Evolutionary conservation across 1,140 invertebrate species (phyloP), one percentile per base, ranked within the genome.

Genomic region (Steinernema feltiae): DNA sequence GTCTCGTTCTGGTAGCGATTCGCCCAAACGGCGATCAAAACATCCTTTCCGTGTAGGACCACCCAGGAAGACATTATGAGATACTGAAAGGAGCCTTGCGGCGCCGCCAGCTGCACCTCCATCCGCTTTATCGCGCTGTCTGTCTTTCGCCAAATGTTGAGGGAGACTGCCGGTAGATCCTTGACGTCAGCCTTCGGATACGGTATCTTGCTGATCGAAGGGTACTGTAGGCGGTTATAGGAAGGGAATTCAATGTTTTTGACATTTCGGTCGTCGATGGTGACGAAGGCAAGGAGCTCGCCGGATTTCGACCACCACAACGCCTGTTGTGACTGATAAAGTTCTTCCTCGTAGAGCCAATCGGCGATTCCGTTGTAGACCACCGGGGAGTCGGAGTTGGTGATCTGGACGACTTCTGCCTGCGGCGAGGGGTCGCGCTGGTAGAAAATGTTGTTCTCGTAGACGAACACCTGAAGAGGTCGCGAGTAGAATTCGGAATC

Each of bases 331-430:
- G 48, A 82, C 31, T 74, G 73, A 35, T 83, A 75, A 53, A 83
- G 82, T 53, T 85, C 84, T 53, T 85, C 84, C 71, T 86, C 80
- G 69, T 86, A 87, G 15, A 83, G 41, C 84, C 84, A 85, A 78
- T 85, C 82, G n/a, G 86, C 78, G 27, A 84, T 46, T 41, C 78
- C 78, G 30, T 80, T 73, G n/a, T 72, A 63, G 7, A 63, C 53
- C 53, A 63, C 53, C 12, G 53, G 53, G 7, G 53, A 63, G 53
- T 12, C 12, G 15, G 53, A 63, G 24, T 63, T 75, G 15, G 82
- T 83, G n/a, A 83, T 73, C 32, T 76, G 80, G n/a, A 53, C 35
- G 1, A 79, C 30, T 32, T 78, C 53, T 3, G 53, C 53, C 53
- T 73, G 30, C n/a, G 73, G 32, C 0, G 48, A 80, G 1, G 83